Base-by-base conservation (phyloP, 2,113 vertebrate species). In the Macrotis lagotis region DNA sequence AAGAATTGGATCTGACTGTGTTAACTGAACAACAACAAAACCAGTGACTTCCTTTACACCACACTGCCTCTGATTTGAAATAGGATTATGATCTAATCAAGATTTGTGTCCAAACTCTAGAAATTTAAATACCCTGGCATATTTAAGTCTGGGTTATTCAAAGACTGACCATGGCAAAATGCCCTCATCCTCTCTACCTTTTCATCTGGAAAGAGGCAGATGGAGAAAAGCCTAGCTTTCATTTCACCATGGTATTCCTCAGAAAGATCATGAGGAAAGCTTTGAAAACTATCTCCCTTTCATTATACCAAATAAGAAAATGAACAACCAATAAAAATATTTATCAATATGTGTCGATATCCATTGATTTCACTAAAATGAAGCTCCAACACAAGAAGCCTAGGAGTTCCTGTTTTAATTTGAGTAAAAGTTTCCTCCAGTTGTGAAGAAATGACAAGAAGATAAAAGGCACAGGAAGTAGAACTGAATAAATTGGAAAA, bases 311-410 rank as follows among this genome's bases (percentile, higher is more conserved):
- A 83, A 28, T 91, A 88, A 95, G 91, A 93, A 96, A 95, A 96
- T 94, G 47, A 93, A 49, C 47, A 49, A 51, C 24, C 37, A 95
- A 49, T 47, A 96, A 50, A 91, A 95, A 96, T 95, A 96, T 93
- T 92, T 95, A 95, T 92, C 59, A 37, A 8, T 44, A 83, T 83
- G 44, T 83, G 66, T 44, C 93, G 95, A 52, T 94, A 95, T 49
- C 44, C 55, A 93, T 93, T 96, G 49, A 96, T 96, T 96, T 97
- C 90, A 48, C 96, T 96, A 96, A 25, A 89, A 95, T 90, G 92
- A 95, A 96, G 90, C 51, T 94, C 52, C 14, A 92, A 51, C 91
- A 96, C 55, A 93, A 88, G 25, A 94, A 97, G 91, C 55, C 26
- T 50, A 92, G 90, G 51, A 26, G 95, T 59, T 93, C 9, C 31